Conservation (phyloP, 2,888 invertebrate genomes). For the Ophraella communa region DNA sequence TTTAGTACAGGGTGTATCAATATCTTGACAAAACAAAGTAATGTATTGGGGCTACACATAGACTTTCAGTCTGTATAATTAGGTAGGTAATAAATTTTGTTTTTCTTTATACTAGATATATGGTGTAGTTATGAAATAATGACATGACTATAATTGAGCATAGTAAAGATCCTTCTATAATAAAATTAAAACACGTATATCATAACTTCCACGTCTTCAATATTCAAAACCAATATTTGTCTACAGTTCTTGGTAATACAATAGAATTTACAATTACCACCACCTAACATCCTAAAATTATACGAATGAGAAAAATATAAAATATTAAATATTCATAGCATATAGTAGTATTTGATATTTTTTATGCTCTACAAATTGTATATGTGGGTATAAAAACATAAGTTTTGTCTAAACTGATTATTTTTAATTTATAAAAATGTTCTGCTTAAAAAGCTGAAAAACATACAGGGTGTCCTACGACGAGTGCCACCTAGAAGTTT, state of each 20-base stretch:
- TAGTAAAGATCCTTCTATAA: slow-evolving; percentile 3
- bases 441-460: no score
- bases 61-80: no score
- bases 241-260: slow-evolving; percentile 7
- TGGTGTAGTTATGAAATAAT: background rate
- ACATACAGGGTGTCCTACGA: no score
- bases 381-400: no score
- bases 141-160: background rate
- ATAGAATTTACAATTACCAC: slow-evolving; percentile 8
- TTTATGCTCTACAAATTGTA: no score
- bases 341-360: no score
- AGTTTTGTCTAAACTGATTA: no score
- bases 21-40: background rate
- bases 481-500: no score
- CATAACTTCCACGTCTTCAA: slow-evolving; percentile 13
- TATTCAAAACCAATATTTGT: slow-evolving; percentile 18
- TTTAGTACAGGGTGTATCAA: slow-evolving; percentile 19
- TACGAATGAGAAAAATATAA: background rate
- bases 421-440: no score
- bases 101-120: no score
- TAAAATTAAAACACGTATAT: slow-evolving; percentile 16
- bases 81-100: background rate
- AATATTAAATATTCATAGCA: no score
- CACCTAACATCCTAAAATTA: background rate
- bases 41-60: no score